These are phyloP conservation scores for Lutjanus campechanus DNA, from an alignment of 2,797 vertebrate genomes.

Conservation along the genomic window DNA sequence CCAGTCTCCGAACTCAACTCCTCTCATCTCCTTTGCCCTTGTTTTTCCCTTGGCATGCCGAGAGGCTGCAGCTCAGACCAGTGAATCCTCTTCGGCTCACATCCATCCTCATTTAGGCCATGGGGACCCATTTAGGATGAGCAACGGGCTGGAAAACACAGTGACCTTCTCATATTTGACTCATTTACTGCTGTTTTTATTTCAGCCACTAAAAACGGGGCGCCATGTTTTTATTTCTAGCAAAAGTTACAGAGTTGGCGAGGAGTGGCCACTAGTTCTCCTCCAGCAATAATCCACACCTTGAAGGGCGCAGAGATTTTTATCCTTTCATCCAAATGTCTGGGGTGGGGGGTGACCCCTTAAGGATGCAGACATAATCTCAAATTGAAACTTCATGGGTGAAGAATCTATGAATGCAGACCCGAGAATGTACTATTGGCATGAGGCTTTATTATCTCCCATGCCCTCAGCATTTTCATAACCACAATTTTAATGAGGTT, in stretches of 20 bases:
- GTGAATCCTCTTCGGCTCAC: constrained; percentile 66
- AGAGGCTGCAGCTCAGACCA: constrained; percentile 60
- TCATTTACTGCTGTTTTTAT: constrained; percentile 75
- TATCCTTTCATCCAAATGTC: constrained; percentile 26
- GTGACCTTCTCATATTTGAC: constrained; percentile 81
- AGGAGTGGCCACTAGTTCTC: constrained; percentile 13
- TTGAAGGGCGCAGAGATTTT: constrained; percentile 22
- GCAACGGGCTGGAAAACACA: constrained; percentile 78
- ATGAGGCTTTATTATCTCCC: constrained; percentile 59
- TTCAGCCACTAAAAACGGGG: constrained; percentile 49
- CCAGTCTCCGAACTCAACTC: constrained; percentile 38
- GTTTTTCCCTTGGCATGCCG: constrained; percentile 51
- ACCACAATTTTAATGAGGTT: constrained; percentile 74
- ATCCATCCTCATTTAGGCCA: constrained; percentile 80
- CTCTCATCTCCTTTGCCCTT: constrained; percentile 63
- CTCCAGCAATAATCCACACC: constrained; percentile 28
- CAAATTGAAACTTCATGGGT: constrained; percentile 56
- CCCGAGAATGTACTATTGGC: constrained; percentile 43
- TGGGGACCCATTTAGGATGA: constrained; percentile 75
- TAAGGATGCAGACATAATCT: constrained; percentile 46
- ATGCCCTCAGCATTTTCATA: constrained; percentile 62
- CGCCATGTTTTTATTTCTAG: constrained; percentile 56
- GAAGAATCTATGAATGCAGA: constrained; percentile 52
- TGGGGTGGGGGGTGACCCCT: constrained; percentile 23
- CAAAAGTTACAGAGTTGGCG: constrained; percentile 42